Evolutionary conservation across 2,888 invertebrate genomes (phyloP).

Genomic region (Cantharis rustica): DNA sequence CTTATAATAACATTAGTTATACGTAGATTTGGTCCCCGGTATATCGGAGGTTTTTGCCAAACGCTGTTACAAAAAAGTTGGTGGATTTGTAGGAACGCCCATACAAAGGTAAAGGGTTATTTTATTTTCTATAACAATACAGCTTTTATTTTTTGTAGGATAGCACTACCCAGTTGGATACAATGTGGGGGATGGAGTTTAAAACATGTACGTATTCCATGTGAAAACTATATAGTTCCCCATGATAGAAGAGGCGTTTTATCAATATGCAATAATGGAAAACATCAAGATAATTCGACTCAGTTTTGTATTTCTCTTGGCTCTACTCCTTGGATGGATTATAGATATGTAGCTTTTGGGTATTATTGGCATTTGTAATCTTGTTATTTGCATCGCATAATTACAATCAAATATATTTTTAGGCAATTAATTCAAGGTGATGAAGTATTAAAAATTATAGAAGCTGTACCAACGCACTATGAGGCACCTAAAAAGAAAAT

Average conservation of each 20-base stretch:
- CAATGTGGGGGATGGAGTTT: constrained; percentile 66
- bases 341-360: constrained; percentile 75
- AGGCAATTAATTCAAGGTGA: constrained; percentile 69
- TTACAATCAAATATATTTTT: too few species aligned
- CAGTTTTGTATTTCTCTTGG: constrained; percentile 73
- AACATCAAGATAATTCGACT: constrained; percentile 67
- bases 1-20: constrained; percentile 56
- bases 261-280: constrained; percentile 73
- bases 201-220: constrained; percentile 56
- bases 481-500: constrained; percentile 60
- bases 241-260: constrained; percentile 71
- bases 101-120: constrained; percentile 58
- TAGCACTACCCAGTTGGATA: constrained; percentile 72
- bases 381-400: too few species aligned
- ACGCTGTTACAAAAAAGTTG: constrained; percentile 57
- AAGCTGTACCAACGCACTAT: constrained; percentile 65
- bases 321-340: constrained; percentile 72
- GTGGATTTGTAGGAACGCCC: constrained; percentile 62
- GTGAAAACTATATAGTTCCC: constrained; percentile 71
- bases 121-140: not conserved
- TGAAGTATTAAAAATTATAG: constrained; percentile 63
- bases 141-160: constrained; percentile 48
- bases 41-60: constrained; percentile 65
- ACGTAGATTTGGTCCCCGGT: constrained; percentile 62
- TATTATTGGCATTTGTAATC: constrained; percentile 38